Evolutionary conservation across 2,113 vertebrate species (phyloP).

Genomic region (Nothoprocta perdicaria): DNA sequence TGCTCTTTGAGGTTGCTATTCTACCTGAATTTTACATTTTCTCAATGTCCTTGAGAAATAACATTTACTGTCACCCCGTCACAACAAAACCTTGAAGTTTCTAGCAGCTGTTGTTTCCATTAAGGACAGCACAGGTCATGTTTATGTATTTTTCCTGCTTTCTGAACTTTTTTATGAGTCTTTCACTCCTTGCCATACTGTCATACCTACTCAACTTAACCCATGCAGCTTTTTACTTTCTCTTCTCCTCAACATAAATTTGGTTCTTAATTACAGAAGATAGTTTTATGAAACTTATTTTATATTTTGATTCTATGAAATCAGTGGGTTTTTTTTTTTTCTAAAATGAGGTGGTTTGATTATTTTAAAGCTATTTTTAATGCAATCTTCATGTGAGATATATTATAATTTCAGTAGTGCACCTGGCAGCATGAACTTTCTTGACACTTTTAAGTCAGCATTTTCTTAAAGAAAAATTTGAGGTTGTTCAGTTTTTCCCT

Average conservation of each 20-base stretch:
- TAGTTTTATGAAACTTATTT: neutral
- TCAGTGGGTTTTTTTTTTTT: neutral
- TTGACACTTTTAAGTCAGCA: neutral
- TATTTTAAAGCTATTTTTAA: neutral
- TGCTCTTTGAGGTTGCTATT: conserved; percentile 10
- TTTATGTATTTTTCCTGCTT: neutral
- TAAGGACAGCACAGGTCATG: neutral
- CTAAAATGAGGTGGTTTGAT: neutral
- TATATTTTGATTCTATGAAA: neutral
- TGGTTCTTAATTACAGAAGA: neutral
- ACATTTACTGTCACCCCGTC: neutral
- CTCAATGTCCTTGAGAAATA: conserved; percentile 21
- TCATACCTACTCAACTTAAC: neutral
- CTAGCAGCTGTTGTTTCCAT: neutral
- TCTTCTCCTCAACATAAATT: neutral
- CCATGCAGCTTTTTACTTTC: neutral
- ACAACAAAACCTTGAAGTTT: neutral
- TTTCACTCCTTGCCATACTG: neutral
- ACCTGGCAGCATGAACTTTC: neutral
- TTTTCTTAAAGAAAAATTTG: neutral
- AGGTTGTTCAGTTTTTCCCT: neutral
- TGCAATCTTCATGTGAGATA: neutral
- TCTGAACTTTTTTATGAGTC: neutral
- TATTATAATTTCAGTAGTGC: neutral
- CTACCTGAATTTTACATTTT: conserved; percentile 1